These are phyloP conservation scores for Macrotis lagotis DNA, from an alignment of 2,113 vertebrate species.

Conservation along the genomic window DNA sequence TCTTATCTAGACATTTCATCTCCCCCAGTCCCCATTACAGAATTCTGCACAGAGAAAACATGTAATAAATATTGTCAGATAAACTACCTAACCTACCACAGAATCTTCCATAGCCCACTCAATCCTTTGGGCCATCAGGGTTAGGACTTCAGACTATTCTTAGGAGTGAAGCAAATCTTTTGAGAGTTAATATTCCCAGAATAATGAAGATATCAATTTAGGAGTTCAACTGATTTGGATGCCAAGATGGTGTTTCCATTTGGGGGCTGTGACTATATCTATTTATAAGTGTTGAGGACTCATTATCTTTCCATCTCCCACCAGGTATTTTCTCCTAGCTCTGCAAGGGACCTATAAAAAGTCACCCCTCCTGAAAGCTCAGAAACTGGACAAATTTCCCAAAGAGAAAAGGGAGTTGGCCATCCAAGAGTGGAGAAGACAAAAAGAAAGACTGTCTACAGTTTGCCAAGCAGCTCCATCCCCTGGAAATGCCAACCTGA, in stretches of 20 bases:
- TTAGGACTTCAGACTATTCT: not conserved
- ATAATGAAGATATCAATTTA: not conserved
- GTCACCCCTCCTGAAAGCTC: constrained; percentile 86
- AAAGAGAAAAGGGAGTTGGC: constrained; percentile 79
- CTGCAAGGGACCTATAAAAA: constrained; percentile 87
- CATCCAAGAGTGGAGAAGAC: constrained; percentile 87
- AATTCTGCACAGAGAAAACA: not conserved
- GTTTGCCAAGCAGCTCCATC: not conserved
- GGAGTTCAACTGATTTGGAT: not conserved
- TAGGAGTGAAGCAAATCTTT: not conserved
- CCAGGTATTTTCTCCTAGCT: constrained; percentile 89
- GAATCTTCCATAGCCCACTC: not conserved
- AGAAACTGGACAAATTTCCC: constrained; percentile 87
- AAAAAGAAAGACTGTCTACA: constrained; percentile 21
- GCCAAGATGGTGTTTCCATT: not conserved
- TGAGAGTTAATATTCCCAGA: not conserved
- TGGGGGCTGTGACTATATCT: not conserved
- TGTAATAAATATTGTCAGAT: not conserved
- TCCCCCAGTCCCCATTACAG: not conserved
- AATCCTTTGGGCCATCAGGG: not conserved
- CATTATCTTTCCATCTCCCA: constrained; percentile 60
- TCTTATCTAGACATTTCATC: not conserved
- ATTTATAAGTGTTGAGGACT: not conserved
- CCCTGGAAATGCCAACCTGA: not conserved
- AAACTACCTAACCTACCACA: not conserved